These are phyloP conservation scores for Onthophagus taurus DNA, from an alignment of 1,140 invertebrate genomes.

Conservation along the genomic window DNA sequence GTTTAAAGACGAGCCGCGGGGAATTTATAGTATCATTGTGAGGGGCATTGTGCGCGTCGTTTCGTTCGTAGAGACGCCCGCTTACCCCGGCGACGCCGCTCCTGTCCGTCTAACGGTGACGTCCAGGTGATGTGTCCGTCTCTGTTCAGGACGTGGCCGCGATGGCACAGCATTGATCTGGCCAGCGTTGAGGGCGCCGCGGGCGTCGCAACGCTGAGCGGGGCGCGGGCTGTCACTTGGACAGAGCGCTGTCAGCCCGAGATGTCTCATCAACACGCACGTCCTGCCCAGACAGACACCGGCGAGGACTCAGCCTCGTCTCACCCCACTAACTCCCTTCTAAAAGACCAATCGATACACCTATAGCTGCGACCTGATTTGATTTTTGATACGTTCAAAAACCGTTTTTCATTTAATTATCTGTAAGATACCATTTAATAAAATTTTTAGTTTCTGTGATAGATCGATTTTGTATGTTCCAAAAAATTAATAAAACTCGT, in stretches of 20 bases:
- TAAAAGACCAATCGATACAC: no score
- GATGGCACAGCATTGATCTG: constrained; percentile 14
- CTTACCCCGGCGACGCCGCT: neutral
- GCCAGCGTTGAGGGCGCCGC: constrained; percentile 8
- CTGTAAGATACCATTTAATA: no score
- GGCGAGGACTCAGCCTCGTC: no score
- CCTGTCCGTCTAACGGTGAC: constrained; percentile 13
- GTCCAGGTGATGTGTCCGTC: constrained; percentile 15
- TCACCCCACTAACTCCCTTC: no score
- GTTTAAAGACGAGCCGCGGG: neutral
- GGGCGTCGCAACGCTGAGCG: constrained; percentile 5
- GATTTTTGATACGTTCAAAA: no score
- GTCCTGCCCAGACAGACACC: constrained; percentile 23
- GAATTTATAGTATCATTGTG: neutral
- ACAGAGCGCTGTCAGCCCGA: constrained; percentile 20
- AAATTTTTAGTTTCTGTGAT: no score
- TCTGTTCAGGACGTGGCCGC: constrained; percentile 8
- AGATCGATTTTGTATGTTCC: no score
- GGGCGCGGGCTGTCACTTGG: constrained; percentile 15
- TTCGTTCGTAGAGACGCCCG: neutral
- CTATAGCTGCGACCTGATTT: no score
- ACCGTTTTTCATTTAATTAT: no score
- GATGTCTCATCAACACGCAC: constrained; percentile 26
- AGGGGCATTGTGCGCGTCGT: neutral
- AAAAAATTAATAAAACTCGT: no score